A percentile compares a stretch with the other conserved stretches of the same genome.
Conservation (phyloP, 2,113 vertebrate species). For the Mus pahari region DNA sequence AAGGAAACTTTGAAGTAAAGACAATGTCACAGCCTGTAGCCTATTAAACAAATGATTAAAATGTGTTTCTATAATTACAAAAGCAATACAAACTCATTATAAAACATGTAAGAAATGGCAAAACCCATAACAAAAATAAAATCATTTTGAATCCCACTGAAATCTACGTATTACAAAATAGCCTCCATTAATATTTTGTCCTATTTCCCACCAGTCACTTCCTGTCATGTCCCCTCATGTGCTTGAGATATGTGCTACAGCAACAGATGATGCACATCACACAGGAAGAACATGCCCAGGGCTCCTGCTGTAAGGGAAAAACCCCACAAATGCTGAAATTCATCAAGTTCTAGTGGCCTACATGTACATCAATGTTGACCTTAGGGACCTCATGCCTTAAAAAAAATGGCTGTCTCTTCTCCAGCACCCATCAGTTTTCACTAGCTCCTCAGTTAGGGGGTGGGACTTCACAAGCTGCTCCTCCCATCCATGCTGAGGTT, state of each 20-base stretch:
- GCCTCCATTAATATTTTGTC: neutral
- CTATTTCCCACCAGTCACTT: neutral
- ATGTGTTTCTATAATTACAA: constrained; percentile 44
- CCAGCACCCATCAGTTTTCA: neutral
- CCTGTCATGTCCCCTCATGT: neutral
- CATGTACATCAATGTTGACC: neutral
- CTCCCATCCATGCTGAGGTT: neutral
- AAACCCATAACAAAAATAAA: constrained; percentile 18
- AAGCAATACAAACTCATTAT: constrained; percentile 35
- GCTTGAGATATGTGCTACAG: neutral
- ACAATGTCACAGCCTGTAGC: neutral
- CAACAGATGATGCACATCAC: neutral
- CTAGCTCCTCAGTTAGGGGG: neutral
- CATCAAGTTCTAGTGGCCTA: neutral
- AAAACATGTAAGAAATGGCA: constrained; percentile 15
- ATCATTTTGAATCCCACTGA: neutral
- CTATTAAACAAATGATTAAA: constrained; percentile 54
- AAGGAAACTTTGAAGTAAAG: constrained; percentile 36
- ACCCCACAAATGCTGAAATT: constrained; percentile 59
- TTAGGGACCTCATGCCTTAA: neutral
- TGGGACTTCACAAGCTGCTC: neutral
- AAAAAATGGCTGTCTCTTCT: neutral
- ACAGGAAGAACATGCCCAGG: neutral
- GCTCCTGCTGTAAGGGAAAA: neutral
- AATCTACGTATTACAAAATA: neutral